Evolutionary conservation across 2,888 invertebrate genomes (phyloP), one percentile per base, ranked within the genome.

Genomic region (Aphrophora alni): DNA sequence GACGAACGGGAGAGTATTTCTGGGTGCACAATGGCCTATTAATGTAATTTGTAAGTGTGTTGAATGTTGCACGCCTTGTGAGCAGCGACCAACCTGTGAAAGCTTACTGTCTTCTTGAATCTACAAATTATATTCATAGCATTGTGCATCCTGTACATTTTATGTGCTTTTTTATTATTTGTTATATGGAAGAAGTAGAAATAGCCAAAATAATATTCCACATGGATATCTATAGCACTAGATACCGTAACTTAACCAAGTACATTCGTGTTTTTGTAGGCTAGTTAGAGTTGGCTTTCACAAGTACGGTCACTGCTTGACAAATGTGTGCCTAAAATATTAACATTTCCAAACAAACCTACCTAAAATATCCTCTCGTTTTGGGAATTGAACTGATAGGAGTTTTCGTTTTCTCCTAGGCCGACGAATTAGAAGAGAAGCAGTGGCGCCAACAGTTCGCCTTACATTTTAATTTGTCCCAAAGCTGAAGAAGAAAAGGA

Each of bases 11-110:
- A 24, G 77, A 72, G 69, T 72, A 44, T 71, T 44, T 78, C 69
- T 78, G 81, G 81, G 81, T 78, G 81, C 81, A 81, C 81, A 81
- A 78, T 77, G 71, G 74, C 59, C 77, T 77, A 80, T 79, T 74
- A 73, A 68, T 81, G 81, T 81, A 78, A 81, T 78, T 76, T 80
- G 73, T n/a, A n/a, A n/a, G n/a, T 73, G 73, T 73, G 28, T 76
- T 44, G 25, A 28, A 76, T 77, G 78, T 81, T 76, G 81, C 78
- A 81, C 77, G 59, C 44, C 38, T 21, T 44, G 59, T 81, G 82
- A 84, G 84, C 84, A 82, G 82, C 83, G 84, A 84, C 84, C 84
- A 79, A 76, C 82, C 83, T 84, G 84, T 84, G 84, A 84, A 84
- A 84, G 84, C 84, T 84, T 84, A 81, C 80, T 80, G 83, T 81